phyloP scores from a whole-genome alignment of 1,140 invertebrate genomes.

The Nautilus pompilius region DNA sequence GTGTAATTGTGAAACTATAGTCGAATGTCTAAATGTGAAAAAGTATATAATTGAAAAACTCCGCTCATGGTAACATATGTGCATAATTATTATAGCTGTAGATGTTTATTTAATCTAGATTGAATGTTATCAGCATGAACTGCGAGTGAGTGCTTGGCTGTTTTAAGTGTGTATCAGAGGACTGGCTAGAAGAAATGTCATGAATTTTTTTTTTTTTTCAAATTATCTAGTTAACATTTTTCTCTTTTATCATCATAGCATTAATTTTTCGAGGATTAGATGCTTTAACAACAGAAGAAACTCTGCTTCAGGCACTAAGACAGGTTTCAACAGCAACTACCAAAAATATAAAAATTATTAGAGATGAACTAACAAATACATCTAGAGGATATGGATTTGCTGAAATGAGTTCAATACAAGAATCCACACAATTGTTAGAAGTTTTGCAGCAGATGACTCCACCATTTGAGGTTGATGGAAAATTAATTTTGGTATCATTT shows the following conservation, averaged over 20 bases:
- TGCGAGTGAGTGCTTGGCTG: no score
- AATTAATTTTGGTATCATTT: slow-evolving; percentile 51
- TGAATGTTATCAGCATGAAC: no score
- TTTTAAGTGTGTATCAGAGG: no score
- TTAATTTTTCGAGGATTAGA: slow-evolving; percentile 83
- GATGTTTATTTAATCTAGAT: no score
- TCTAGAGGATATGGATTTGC: slow-evolving; percentile 58
- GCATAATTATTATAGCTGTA: no score
- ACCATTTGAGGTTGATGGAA: slow-evolving; percentile 54
- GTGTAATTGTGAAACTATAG: no score
- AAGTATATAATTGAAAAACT: no score
- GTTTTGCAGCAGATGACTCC: slow-evolving; percentile 32
- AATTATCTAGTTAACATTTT: slow-evolving; percentile 11
- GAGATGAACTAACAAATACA: slow-evolving; percentile 75
- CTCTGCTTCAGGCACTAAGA: slow-evolving; percentile 61
- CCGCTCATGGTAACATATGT: no score
- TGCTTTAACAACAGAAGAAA: slow-evolving; percentile 79
- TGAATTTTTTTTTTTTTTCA: slow-evolving; percentile 7
- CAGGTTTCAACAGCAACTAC: slow-evolving; percentile 64
- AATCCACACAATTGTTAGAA: slow-evolving; percentile 69
- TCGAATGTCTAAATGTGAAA: no score
- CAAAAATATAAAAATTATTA: slow-evolving; percentile 75
- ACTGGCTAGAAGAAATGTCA: no score
- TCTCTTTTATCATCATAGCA: slow-evolving; percentile 58
- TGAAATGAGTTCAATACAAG: slow-evolving; percentile 73